Evolutionary conservation across 1,140 invertebrate genomes (phyloP).

Genomic region (Riptortus pedestris): DNA sequence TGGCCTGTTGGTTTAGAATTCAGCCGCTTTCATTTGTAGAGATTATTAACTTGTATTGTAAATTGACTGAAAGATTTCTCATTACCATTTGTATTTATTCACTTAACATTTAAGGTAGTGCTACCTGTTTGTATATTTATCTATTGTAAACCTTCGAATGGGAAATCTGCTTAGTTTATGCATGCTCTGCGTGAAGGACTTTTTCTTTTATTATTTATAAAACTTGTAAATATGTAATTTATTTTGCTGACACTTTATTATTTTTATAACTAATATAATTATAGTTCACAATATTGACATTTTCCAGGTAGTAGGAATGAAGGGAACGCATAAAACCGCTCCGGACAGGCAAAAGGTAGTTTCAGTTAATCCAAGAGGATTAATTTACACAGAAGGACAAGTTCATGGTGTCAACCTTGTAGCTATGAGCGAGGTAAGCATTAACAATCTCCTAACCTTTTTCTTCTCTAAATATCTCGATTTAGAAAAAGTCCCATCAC

Average conservation of each 20-base stretch:
- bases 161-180: too few species aligned
- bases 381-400: constrained; percentile 43
- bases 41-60: too few species aligned
- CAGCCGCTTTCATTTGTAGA: too few species aligned
- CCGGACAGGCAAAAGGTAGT: constrained; percentile 26
- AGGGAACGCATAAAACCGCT: constrained; percentile 34
- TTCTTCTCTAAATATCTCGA: not conserved
- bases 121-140: too few species aligned
- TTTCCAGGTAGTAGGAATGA: constrained; percentile 45
- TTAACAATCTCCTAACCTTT: not conserved
- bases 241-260: not conserved
- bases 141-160: too few species aligned
- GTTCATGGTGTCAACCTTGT: constrained; percentile 41
- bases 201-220: constrained; percentile 13
- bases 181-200: too few species aligned
- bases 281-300: not conserved
- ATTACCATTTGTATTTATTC: too few species aligned
- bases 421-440: constrained; percentile 25
- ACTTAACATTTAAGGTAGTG: too few species aligned
- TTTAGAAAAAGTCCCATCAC: not conserved
- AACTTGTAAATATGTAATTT: not conserved
- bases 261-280: not conserved
- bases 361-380: constrained; percentile 41
- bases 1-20: too few species aligned
- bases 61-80: too few species aligned